Percentiles rank a stretch among this genome's conserved stretches.
Evolutionary conservation across 1,140 invertebrate genomes (phyloP).

Genomic region (Scaptomyza graminum): DNA sequence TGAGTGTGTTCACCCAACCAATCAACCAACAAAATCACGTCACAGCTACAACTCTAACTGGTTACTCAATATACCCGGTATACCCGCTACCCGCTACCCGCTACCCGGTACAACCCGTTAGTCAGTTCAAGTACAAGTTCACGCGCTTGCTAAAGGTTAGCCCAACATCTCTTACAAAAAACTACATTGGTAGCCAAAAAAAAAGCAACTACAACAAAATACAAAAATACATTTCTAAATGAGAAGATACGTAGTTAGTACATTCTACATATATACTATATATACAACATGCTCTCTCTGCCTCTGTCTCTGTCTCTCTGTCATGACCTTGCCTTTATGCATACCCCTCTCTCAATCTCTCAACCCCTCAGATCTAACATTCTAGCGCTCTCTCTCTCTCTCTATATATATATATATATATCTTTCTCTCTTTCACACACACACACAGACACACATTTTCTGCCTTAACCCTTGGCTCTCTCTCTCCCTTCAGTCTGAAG

Average conservation of each 20-base stretch:
- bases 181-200: constrained; percentile 72
- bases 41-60: constrained; percentile 52
- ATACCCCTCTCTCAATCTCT: constrained; percentile 20
- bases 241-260: constrained; percentile 78
- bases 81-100: constrained; percentile 15
- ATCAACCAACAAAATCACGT: constrained; percentile 24
- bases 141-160: constrained; percentile 79
- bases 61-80: constrained; percentile 37
- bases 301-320: background rate
- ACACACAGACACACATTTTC: constrained; percentile 1
- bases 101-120: constrained; percentile 68
- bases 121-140: constrained; percentile 74
- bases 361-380: constrained; percentile 1
- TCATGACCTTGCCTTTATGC: constrained; percentile 54
- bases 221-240: constrained; percentile 30
- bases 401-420: constrained; percentile 15
- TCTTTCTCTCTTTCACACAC: constrained; percentile 10
- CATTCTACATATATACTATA: constrained; percentile 19
- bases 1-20: constrained; percentile 36
- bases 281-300: constrained; percentile 55
- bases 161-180: constrained; percentile 69
- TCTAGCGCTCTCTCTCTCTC: constrained; percentile 9
- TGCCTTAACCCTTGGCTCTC: constrained; percentile 5
- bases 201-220: constrained; percentile 38
- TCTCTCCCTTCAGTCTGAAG: background rate